Base-by-base conservation (phyloP, 2,888 invertebrate species). In the Brachyptera putata region DNA sequence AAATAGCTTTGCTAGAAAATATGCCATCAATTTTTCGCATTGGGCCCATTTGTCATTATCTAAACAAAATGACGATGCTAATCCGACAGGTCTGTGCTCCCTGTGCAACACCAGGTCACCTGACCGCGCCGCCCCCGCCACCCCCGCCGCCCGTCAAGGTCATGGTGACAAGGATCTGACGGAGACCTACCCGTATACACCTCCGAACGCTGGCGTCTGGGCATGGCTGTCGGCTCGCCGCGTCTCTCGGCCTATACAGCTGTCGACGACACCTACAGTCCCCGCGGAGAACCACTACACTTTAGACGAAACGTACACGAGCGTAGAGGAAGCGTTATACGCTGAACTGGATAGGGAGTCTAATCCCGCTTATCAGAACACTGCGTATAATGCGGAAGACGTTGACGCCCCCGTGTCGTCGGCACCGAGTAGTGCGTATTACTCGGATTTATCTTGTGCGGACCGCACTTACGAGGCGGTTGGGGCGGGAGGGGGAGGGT, bases 391-490 rank as follows among this genome's bases (percentile, higher is more conserved):
- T 60, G 74, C 74, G 41, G 74, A 75, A 64, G 76, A 76, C 65
- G 79, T 79, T 11, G 81, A 81, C 57, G 77, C 82, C 2, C 83
- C 82, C 46, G 75, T 76, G 46, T 81, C 81, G 25, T 82, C 82
- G 62, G 85, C 85, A 7, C 85, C 85, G n/a, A 86, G 85, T 70
- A 86, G 86, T 74, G 86, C 86, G 24, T 87, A 87, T 72, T 87
- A 87, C 72, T 85, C 85, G 61, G 86, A 87, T 73, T 75, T 87
- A 58, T 83, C 83, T 14, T 56, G 61, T 41, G 78, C 80, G 2
- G 83, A 83, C 66, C 71, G 82, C 60, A 81, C 81, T 41, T 84
- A 84, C 68, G 83, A 84, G 72, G 78, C 82, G 18, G 82, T 84
- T 13, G 83, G 82, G 14, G 71, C 80, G 48, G 73, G 16, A 14